Evolutionary conservation across 2,113 vertebrate species (phyloP).

Genomic region (Pithys albifrons): DNA sequence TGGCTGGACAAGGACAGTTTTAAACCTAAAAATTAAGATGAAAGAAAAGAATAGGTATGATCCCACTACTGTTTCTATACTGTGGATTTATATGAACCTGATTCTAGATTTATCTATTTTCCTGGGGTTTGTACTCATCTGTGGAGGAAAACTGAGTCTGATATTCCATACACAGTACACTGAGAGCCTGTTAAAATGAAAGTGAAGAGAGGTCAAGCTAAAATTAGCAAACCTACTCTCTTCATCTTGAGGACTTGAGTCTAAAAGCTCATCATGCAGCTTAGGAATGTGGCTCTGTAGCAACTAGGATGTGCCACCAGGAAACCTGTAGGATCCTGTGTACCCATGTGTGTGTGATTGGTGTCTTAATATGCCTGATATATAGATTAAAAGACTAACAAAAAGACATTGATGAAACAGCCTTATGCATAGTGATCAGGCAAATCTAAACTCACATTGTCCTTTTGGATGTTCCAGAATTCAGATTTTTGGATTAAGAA

Average conservation of each 20-base stretch:
- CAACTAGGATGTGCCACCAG: background rate
- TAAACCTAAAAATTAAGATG: background rate
- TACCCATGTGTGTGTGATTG: background rate
- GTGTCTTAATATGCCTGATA: background rate
- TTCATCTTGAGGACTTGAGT: background rate
- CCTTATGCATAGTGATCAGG: background rate
- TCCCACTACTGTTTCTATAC: background rate
- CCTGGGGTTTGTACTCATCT: background rate
- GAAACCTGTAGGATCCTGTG: background rate
- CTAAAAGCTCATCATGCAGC: background rate
- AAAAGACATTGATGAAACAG: background rate
- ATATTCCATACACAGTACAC: background rate
- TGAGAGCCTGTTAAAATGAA: background rate
- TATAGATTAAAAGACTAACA: background rate
- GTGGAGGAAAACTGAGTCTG: background rate
- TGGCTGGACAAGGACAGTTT: background rate
- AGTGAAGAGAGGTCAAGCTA: background rate
- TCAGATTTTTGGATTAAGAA: background rate
- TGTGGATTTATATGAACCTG: background rate
- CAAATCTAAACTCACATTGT: background rate
- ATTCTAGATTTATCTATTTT: background rate
- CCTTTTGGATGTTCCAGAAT: background rate
- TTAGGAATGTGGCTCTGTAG: background rate
- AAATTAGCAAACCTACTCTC: background rate
- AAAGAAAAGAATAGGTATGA: background rate